A percentile compares a stretch with the other conserved stretches of the same genome.
Evolutionary conservation across 2,888 invertebrate species (phyloP).

Genomic region (Hyposoter didymator): DNA sequence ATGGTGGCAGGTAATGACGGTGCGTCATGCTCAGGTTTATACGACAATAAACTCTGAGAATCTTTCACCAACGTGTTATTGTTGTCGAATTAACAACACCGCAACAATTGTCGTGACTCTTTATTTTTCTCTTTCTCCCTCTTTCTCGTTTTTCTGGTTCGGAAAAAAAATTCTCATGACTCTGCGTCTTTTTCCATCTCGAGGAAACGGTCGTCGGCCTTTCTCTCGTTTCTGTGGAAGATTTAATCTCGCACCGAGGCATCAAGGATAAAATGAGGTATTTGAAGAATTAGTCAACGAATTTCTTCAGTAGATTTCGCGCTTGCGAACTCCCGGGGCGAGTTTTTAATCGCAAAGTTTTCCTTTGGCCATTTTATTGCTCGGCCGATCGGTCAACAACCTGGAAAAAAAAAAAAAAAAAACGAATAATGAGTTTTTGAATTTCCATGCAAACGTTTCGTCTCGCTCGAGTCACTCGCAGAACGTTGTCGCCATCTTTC

Average conservation of each 20-base stretch:
- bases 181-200: conserved; percentile 55
- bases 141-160: neutral
- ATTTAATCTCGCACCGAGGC: neutral
- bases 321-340: neutral
- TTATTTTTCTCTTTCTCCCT: neutral
- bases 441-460: conserved; percentile 45
- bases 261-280: neutral
- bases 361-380: neutral
- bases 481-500: conserved; percentile 70
- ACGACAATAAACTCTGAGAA: conserved; percentile 45
- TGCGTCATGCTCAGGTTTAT: conserved; percentile 35
- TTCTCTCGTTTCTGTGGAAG: conserved; percentile 4
- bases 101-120: conserved; percentile 49
- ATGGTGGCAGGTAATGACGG: conserved; percentile 22
- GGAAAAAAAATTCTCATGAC: conserved; percentile 55
- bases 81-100: conserved; percentile 31
- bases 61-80: conserved; percentile 19
- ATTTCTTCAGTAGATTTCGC: neutral
- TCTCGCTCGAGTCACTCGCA: conserved; percentile 56
- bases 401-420: neutral
- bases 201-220: conserved; percentile 34
- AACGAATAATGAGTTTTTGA: neutral
- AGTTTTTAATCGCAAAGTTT: neutral
- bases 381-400: neutral
- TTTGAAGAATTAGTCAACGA: neutral